Evolutionary conservation across 53 echinoderm and acorn worm species (phyloP).

Genomic region (Paelopatides confundens): DNA sequence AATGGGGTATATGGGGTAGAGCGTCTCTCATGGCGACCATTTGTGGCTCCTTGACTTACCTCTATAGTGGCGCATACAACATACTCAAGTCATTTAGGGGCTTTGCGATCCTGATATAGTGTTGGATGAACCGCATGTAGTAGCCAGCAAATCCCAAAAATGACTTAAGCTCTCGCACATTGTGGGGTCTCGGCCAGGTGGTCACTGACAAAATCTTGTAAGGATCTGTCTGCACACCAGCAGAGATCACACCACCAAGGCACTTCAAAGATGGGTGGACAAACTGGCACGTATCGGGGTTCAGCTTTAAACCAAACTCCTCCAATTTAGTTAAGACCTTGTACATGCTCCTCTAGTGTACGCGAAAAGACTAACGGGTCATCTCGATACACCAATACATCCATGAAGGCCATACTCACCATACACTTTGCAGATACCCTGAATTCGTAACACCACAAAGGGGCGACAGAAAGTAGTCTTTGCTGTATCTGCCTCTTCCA

Average conservation of each 20-base stretch:
- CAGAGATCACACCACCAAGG: too few species aligned
- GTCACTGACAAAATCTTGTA: constrained; percentile 24
- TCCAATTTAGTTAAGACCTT: constrained; percentile 29
- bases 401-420: constrained; percentile 44
- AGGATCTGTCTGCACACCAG: too few species aligned
- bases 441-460: constrained; percentile 75
- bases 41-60: not conserved
- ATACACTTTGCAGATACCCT: constrained; percentile 70
- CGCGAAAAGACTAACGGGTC: constrained; percentile 53
- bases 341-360: constrained; percentile 44
- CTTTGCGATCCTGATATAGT: too few species aligned
- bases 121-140: constrained; percentile 51
- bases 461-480: too few species aligned
- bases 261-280: constrained; percentile 61
- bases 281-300: constrained; percentile 68
- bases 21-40: too few species aligned
- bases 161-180: too few species aligned
- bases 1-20: too few species aligned
- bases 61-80: constrained; percentile 65
- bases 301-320: constrained; percentile 55
- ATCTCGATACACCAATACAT: constrained; percentile 67
- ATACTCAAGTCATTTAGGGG: too few species aligned
- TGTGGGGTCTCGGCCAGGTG: constrained; percentile 58
- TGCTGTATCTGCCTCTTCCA: too few species aligned
- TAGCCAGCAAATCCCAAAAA: too few species aligned